Evolutionary conservation across 1,140 invertebrate genomes (phyloP).

Genomic region (Drosophila lacteicornis): DNA sequence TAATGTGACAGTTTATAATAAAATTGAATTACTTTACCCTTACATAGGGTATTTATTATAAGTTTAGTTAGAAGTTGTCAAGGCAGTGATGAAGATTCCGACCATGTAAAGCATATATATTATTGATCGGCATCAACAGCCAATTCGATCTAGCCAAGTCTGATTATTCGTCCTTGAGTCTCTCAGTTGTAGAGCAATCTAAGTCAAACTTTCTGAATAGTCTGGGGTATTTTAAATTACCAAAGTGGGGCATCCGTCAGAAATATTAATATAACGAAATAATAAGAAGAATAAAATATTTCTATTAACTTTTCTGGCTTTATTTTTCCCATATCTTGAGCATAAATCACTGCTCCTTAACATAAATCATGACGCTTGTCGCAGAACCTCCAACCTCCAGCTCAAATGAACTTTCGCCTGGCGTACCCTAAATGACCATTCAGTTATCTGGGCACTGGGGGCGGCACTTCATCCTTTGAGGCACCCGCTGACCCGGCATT

Average conservation of each 20-base stretch:
- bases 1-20: no score
- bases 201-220: no score
- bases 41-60: no score
- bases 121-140: no score
- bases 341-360: constrained; percentile 9
- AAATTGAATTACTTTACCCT: no score
- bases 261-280: neutral
- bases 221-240: no score
- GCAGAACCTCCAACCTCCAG: constrained; percentile 14
- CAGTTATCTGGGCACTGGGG: constrained; percentile 28
- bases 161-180: no score
- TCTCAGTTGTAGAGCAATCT: no score
- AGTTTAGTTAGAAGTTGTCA: no score
- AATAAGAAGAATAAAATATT: neutral
- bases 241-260: neutral
- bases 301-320: neutral
- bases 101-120: no score
- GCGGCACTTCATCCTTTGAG: constrained; percentile 26
- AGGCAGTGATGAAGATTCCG: no score
- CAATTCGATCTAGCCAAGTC: no score
- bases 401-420: constrained; percentile 34
- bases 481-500: constrained; percentile 41
- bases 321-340: constrained; percentile 5
- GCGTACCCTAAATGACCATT: constrained; percentile 50
- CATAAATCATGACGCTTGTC: constrained; percentile 17